Conservation (phyloP, 2,113 vertebrate genomes). For the Pedionomus torquatus region DNA sequence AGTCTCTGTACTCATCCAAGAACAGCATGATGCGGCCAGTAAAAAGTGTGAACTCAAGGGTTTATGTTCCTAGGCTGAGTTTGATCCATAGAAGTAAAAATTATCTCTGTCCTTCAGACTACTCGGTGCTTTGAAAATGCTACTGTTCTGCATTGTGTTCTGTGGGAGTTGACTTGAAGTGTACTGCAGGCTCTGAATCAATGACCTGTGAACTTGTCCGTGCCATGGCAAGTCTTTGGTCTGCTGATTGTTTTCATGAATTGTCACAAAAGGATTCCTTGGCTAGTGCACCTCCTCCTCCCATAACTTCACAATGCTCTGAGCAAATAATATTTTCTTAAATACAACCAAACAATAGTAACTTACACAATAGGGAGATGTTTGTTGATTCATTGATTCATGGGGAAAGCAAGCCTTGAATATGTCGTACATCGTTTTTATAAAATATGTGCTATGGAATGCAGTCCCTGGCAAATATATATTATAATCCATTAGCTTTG, state of each 20-base stretch:
- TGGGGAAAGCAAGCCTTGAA: background rate
- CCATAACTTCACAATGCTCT: background rate
- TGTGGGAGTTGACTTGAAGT: background rate
- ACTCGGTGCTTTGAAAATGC: background rate
- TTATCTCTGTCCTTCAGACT: background rate
- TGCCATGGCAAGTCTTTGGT: background rate
- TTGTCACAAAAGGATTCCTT: background rate
- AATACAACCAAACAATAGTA: background rate
- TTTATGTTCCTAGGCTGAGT: background rate
- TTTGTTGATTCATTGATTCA: background rate
- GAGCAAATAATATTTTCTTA: conserved; percentile 7
- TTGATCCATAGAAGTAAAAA: background rate
- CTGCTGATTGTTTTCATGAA: background rate
- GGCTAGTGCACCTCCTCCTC: background rate
- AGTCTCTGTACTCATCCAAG: background rate
- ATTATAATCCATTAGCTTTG: conserved; percentile 24
- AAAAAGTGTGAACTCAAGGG: background rate
- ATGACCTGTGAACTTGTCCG: background rate
- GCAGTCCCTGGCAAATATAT: conserved; percentile 63
- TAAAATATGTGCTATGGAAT: conserved; percentile 52
- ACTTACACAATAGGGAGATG: background rate
- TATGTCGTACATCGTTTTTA: background rate
- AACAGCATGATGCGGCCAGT: background rate
- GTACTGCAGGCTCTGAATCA: background rate
- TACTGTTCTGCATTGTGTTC: background rate